These are phyloP conservation scores for Hydroisotoma schaefferi DNA, from an alignment of 2,888 invertebrate genomes.

Conservation along the genomic window DNA sequence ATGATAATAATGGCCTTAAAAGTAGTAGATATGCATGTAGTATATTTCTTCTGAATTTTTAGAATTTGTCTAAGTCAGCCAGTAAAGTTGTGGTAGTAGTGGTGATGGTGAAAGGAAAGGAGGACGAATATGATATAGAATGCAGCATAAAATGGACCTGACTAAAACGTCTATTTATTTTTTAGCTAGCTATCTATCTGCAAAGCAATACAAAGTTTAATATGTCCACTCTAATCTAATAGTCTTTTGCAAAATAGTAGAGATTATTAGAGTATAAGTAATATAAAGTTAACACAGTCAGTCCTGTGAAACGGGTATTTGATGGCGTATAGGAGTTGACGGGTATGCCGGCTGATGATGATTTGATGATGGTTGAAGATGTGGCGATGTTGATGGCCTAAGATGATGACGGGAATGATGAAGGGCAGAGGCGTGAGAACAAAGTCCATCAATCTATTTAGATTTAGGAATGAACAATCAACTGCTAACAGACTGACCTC, in stretches of 20 bases:
- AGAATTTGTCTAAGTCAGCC: too few relatives aligned
- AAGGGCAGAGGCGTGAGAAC: constrained; percentile 13
- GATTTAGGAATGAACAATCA: constrained; percentile 5
- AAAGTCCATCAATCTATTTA: constrained; percentile 5
- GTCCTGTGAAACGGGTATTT: background rate
- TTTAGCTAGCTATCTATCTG: too few relatives aligned
- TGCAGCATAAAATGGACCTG: too few relatives aligned
- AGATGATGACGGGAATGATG: constrained; percentile 3
- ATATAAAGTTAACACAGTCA: background rate
- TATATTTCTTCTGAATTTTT: too few relatives aligned
- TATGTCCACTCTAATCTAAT: too few relatives aligned
- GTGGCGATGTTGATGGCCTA: too few relatives aligned
- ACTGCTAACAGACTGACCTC: constrained; percentile 23
- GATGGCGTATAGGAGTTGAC: background rate
- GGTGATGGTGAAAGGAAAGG: too few relatives aligned
- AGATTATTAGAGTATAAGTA: background rate
- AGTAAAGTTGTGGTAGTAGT: too few relatives aligned
- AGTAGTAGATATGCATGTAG: constrained; percentile 4
- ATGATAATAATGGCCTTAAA: constrained; percentile 1
- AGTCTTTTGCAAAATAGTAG: too few relatives aligned
- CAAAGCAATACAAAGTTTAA: too few relatives aligned
- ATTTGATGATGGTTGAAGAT: background rate
- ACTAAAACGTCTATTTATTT: too few relatives aligned
- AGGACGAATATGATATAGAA: too few relatives aligned
- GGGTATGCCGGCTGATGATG: background rate